Evolutionary conservation across 1,140 invertebrate species (phyloP).

Genomic region (Rhopalosiphum maidis): DNA sequence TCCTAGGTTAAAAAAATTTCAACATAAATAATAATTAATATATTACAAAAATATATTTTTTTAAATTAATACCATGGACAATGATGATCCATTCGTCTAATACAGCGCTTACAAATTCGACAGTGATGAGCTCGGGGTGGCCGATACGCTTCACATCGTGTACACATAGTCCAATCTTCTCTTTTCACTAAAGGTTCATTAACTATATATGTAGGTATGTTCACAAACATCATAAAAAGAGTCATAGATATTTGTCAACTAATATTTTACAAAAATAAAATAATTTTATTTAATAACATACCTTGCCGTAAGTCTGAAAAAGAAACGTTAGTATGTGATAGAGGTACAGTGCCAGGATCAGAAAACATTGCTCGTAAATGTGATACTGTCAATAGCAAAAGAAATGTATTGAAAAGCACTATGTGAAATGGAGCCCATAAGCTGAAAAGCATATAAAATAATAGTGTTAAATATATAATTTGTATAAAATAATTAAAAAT

Average conservation of each 20-base stretch:
- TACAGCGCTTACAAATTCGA: constrained; percentile 85
- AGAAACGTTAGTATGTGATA: constrained; percentile 80
- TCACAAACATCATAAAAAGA: background rate
- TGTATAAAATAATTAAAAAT: background rate
- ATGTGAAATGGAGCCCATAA: constrained; percentile 87
- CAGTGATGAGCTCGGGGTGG: constrained; percentile 89
- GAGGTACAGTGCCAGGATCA: constrained; percentile 87
- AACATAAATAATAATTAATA: background rate
- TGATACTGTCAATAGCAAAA: constrained; percentile 78
- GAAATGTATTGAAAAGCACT: constrained; percentile 79
- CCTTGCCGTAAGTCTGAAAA: constrained; percentile 83
- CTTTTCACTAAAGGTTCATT: constrained; percentile 63
- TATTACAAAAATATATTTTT: background rate
- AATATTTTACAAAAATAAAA: background rate
- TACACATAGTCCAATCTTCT: constrained; percentile 86
- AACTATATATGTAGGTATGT: constrained; percentile 52
- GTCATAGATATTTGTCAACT: constrained; percentile 36
- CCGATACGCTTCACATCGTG: constrained; percentile 82
- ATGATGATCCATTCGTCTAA: constrained; percentile 90
- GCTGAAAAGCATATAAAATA: constrained; percentile 66
- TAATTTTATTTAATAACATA: constrained; percentile 58
- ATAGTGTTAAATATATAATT: background rate
- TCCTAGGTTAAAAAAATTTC: constrained; percentile 67
- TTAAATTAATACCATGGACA: constrained; percentile 75
- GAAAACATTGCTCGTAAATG: constrained; percentile 86